Base-by-base conservation (phyloP, 2,888 invertebrate genomes). In the Epirrita christyi region DNA sequence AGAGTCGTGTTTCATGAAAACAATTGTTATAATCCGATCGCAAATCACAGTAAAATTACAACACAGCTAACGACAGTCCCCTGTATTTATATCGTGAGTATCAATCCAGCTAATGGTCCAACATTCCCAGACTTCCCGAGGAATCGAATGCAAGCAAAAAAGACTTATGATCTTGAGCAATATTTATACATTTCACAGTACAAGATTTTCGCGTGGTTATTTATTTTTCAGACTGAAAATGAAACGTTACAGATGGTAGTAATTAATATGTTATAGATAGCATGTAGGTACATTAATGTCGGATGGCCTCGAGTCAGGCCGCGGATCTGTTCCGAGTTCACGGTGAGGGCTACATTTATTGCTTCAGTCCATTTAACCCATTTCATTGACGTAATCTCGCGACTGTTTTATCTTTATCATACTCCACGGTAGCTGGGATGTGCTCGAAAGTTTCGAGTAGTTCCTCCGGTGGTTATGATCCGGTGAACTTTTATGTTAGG, bases 331-430 rank as follows among this genome's bases (percentile, higher is more conserved):
- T 67, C 27, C 59, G 78, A 81, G 89, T 88, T 90, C 90, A 89
- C 78, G 88, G 88, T 75, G 81, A 88, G 85, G 88, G 87, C 81
- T 83, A 77, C 81, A 77, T 83, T 86, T 86, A 87, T 84, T 83
- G 73, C 85, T 75, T 63, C 75, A 80, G 78, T 85, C 81, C 84
- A 87, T 87, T 84, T 88, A 85, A 82, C 86, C 81, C 78, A 86
- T 84, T 80, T 81, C 82, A 81, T 76, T 86, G 88, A 87, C 86
- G 88, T 83, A 88, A 87, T 78, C 75, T 75, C 72, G 68, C 78
- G 75, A 74, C 72, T 68, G 57, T 55, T 66, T 66, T 65, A 65
- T 79, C 21, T 81, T 80, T 82, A 85, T 81, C 73, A 15, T 37
- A 21, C 13, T 48, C 21, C 45, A 28, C 15, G 41, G 32, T 41